phyloP scores from a whole-genome alignment of 2,888 invertebrate species.

The Nomada goodeniana region DNA sequence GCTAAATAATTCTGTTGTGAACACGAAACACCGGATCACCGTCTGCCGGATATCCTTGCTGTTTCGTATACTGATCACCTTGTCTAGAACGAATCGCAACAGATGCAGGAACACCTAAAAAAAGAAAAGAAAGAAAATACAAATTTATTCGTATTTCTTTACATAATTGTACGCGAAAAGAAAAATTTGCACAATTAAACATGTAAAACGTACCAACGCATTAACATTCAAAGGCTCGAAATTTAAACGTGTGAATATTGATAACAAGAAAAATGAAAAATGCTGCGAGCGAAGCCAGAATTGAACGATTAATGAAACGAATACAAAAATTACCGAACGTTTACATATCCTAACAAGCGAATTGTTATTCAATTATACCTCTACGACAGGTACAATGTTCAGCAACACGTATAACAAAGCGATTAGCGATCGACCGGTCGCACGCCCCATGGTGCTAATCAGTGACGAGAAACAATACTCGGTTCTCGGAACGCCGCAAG shows the following conservation, averaged over 20 bases:
- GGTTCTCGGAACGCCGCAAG: slow-evolving; percentile 73
- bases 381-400: slow-evolving; percentile 75
- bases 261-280: too few species aligned
- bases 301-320: too few species aligned
- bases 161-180: neutral
- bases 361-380: slow-evolving; percentile 66
- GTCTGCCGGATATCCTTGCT: slow-evolving; percentile 73
- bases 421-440: slow-evolving; percentile 76
- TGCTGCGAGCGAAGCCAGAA: too few species aligned
- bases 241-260: too few species aligned
- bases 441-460: slow-evolving; percentile 77
- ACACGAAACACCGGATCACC: slow-evolving; percentile 72
- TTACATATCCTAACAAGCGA: too few species aligned
- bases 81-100: slow-evolving; percentile 78
- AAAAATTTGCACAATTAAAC: neutral
- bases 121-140: slow-evolving; percentile 16
- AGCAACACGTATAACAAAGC: slow-evolving; percentile 77
- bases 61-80: slow-evolving; percentile 75
- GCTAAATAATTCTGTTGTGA: slow-evolving; percentile 76
- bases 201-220: neutral
- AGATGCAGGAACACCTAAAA: slow-evolving; percentile 76
- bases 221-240: neutral
- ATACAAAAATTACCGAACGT: too few species aligned
- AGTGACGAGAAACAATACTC: slow-evolving; percentile 78
- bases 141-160: neutral